A percentile compares a stretch with the other conserved stretches of the same genome.
Conservation (phyloP, 2,797 vertebrate genomes). For the Ptychadena robeensis region DNA sequence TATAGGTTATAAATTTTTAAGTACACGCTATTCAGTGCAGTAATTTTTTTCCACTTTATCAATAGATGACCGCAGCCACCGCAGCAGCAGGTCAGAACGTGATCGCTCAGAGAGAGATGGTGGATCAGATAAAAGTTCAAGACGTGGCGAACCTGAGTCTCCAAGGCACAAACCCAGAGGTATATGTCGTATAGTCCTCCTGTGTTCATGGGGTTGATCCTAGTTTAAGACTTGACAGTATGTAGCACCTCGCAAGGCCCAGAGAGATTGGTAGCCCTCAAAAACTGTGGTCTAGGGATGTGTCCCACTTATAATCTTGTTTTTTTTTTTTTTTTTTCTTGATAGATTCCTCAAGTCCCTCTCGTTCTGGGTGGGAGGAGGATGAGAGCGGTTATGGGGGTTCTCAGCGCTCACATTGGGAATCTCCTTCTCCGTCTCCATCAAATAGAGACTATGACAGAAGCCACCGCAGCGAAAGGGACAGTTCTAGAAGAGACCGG, state of each 20-base stretch:
- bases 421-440: conserved; percentile 88
- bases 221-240: not conserved
- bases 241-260: not conserved
- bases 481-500: conserved; percentile 84
- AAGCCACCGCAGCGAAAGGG: conserved; percentile 85
- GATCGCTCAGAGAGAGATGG: conserved; percentile 80
- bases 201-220: not conserved
- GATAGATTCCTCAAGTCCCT: conserved; percentile 89
- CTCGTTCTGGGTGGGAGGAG: conserved; percentile 95
- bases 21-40: too few species aligned
- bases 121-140: conserved; percentile 85
- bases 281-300: too few species aligned
- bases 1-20: too few species aligned
- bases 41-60: not conserved
- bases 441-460: conserved; percentile 84
- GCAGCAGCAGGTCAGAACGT: conserved; percentile 63
- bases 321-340: not conserved
- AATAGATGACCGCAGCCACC: conserved; percentile 75
- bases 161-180: conserved; percentile 90
- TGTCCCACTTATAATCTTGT: not conserved
- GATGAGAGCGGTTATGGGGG: conserved; percentile 85
- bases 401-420: conserved; percentile 90
- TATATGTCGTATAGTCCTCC: conserved; percentile 58
- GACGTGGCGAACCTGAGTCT: conserved; percentile 84
- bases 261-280: not conserved